phyloP scores from a whole-genome alignment of 2,113 vertebrate genomes.

The Macroglossus sobrinus region DNA sequence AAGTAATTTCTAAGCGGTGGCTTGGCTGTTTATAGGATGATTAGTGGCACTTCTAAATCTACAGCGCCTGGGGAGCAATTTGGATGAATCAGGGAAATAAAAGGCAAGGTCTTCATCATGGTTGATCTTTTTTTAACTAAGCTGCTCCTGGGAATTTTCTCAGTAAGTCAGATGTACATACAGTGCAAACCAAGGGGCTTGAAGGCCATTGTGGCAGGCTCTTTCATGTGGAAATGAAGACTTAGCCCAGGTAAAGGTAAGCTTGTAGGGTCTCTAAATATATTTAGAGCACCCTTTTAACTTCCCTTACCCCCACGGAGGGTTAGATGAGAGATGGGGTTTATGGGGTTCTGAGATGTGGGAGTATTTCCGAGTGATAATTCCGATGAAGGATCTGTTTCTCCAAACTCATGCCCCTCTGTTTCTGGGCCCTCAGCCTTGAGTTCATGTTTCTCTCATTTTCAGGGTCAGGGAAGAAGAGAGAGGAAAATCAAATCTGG shows the following conservation, averaged over 20 bases:
- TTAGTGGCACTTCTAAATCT: slow-evolving; percentile 57
- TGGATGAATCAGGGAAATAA: slow-evolving; percentile 53
- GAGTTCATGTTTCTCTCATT: background rate
- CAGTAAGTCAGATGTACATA: background rate
- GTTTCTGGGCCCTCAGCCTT: background rate
- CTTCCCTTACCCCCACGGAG: slow-evolving; percentile 56
- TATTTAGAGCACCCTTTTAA: slow-evolving; percentile 15
- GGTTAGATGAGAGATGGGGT: slow-evolving; percentile 73
- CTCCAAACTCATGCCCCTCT: background rate
- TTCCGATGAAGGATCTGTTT: background rate
- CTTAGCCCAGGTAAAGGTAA: slow-evolving; percentile 23
- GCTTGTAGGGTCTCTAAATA: slow-evolving; percentile 60
- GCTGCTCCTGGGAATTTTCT: slow-evolving; percentile 52
- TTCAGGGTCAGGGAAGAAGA: background rate
- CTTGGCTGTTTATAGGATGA: slow-evolving; percentile 52
- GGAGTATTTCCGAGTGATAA: slow-evolving; percentile 61
- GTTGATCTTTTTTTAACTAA: slow-evolving; percentile 57
- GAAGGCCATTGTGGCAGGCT: slow-evolving; percentile 37
- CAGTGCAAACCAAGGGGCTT: background rate
- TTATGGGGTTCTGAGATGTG: slow-evolving; percentile 68
- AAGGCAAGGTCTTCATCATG: slow-evolving; percentile 65
- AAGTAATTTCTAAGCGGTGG: slow-evolving; percentile 61
- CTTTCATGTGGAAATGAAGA: slow-evolving; percentile 50
- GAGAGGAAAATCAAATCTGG: background rate
- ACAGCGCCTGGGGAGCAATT: slow-evolving; percentile 55